Evolutionary conservation across 2,113 vertebrate genomes (phyloP), one percentile per base, ranked within the genome.

Genomic region (Hippolais icterina): DNA sequence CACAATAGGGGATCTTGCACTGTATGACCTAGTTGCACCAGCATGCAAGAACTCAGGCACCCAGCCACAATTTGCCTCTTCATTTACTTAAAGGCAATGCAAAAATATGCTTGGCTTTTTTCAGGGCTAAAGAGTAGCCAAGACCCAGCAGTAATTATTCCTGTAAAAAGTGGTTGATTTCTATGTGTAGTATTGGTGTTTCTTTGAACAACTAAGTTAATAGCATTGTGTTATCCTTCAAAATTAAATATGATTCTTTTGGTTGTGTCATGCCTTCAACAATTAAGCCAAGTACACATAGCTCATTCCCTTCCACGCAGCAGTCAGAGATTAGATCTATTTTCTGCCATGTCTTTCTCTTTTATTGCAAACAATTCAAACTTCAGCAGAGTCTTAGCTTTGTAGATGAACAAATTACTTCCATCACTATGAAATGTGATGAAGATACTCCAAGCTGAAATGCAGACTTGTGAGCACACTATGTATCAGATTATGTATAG

Each of bases 1-100:
- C 52, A 66, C 87, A 83, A 95, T 74, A 77, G 85, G 42, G 63
- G 85, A 88, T 63, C 87, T 91, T 94, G 93, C 91, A 86, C 91
- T 90, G 59, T 4, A 5, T 96, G 94, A 97, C 96, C 90, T 90
- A 94, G 87, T 88, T 96, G 94, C 82, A 77, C 85, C 39, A 90
- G 82, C 35, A 52, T 47, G 46, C 76, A 93, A 83, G 76, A 94
- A 15, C 59, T 93, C 76, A 52, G 39, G 37, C 75, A 77, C 63
- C n/a, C n/a, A 93, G 84, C 41, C 68, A 94, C 64, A 53, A 10
- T 95, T 95, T 92, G 29, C 35, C 59, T 89, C 63, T 83, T 69
- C 1, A 0, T 94, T 93, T 92, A 88, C 79, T 88, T 70, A 71
- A 74, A 90, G 63, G 53, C 23, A 86, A 93, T 90, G 90, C 76